Percentiles rank a stretch among this genome's conserved stretches.
Conservation (phyloP, 2,888 invertebrate species). For the Lasioglossum zephyrum region DNA sequence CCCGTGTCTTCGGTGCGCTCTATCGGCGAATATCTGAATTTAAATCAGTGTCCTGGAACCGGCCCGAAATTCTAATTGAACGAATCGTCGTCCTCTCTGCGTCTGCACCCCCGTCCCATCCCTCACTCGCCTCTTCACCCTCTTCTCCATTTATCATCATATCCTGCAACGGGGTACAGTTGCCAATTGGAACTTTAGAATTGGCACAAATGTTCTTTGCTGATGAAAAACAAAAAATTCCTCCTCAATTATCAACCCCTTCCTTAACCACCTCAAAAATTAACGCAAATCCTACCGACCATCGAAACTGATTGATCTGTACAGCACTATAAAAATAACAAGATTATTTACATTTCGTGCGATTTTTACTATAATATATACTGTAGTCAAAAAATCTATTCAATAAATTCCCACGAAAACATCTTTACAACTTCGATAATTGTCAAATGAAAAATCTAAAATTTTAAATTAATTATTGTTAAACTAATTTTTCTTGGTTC, state of each 20-base stretch:
- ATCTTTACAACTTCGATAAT: too few relatives aligned
- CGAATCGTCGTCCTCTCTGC: background rate
- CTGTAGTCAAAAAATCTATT: too few relatives aligned
- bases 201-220: background rate
- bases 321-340: too few relatives aligned
- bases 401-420: too few relatives aligned
- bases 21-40: constrained; percentile 14
- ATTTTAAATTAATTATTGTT: too few relatives aligned
- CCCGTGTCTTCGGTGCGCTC: constrained; percentile 8
- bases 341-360: too few relatives aligned
- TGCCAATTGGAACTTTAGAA: background rate
- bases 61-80: constrained; percentile 34
- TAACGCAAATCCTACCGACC: too few relatives aligned
- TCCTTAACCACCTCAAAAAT: background rate
- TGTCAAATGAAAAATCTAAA: too few relatives aligned
- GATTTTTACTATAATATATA: too few relatives aligned
- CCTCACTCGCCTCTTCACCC: background rate
- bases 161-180: background rate
- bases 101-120: background rate
- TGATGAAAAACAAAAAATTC: background rate
- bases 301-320: too few relatives aligned
- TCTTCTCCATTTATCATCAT: background rate
- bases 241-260: background rate
- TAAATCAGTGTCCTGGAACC: background rate
- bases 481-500: too few relatives aligned